Conservation (phyloP, 2,888 invertebrate genomes). For the Yponomeuta evonymella region DNA sequence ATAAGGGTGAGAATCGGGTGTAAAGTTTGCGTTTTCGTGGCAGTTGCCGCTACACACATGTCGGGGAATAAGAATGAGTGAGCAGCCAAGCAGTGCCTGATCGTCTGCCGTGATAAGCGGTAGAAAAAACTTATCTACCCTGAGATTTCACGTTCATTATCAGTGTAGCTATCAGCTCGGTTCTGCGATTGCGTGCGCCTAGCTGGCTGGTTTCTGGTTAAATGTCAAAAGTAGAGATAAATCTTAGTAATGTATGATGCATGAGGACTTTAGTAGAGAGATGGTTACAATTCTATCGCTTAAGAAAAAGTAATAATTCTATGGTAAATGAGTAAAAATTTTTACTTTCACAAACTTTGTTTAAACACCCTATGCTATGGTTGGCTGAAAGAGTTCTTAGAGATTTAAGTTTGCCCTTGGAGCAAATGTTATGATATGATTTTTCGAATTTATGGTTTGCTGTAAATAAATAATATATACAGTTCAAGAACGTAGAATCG, state of each 20-base stretch:
- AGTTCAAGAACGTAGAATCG: no score
- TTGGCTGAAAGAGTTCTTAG: no score
- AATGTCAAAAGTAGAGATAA: background rate
- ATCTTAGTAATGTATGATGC: background rate
- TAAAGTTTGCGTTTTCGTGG: background rate
- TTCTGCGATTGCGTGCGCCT: background rate
- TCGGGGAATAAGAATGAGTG: slow-evolving; percentile 33
- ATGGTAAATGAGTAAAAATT: no score
- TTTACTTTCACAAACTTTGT: no score
- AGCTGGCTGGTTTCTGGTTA: background rate
- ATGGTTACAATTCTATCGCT: background rate
- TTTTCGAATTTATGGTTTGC: no score
- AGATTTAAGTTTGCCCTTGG: no score
- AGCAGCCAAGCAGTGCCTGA: slow-evolving; percentile 28
- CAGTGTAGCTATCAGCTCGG: slow-evolving; percentile 26
- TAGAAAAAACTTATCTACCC: slow-evolving; percentile 43
- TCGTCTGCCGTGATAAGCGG: slow-evolving; percentile 39
- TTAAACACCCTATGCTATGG: no score
- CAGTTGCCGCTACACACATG: slow-evolving; percentile 17
- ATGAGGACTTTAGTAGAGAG: no score
- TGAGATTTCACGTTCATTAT: slow-evolving; percentile 68
- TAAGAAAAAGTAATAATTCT: no score
- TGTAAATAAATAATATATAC: no score
- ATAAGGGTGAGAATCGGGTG: background rate
- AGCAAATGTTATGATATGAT: no score